Percentiles rank a stretch among this genome's conserved stretches.
phyloP scores from a whole-genome alignment of 2,888 invertebrate genomes.

The Isoperla grammatica region DNA sequence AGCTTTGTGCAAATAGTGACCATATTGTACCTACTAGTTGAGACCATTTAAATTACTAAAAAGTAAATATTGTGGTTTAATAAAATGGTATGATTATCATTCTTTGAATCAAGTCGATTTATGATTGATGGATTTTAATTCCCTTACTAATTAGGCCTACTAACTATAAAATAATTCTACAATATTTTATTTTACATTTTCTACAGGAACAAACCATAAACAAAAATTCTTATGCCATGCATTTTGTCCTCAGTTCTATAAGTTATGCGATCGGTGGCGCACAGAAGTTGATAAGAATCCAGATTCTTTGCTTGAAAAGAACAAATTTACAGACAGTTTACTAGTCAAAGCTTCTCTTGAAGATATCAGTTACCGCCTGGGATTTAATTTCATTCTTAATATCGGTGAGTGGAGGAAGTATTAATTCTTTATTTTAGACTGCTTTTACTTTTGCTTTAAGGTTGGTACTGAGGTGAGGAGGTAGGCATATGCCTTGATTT shows the following conservation, averaged over 20 bases:
- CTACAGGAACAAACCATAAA: conserved; percentile 42
- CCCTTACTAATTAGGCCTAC: no score
- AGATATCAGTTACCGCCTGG: conserved; percentile 55
- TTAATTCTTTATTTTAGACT: conserved; percentile 9
- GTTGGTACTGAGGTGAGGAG: no score
- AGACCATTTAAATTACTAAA: no score
- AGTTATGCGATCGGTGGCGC: conserved; percentile 66
- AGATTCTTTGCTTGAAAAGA: conserved; percentile 52
- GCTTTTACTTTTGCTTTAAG: no score
- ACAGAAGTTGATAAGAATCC: conserved; percentile 63
- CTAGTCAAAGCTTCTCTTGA: conserved; percentile 54
- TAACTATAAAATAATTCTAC: no score
- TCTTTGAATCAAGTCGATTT: no score
- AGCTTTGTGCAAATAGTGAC: no score
- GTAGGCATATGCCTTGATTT: no score
- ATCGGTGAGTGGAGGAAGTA: conserved; percentile 19
- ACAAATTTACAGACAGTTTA: conserved; percentile 49
- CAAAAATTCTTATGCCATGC: conserved; percentile 21
- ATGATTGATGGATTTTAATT: no score
- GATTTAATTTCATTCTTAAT: conserved; percentile 43
- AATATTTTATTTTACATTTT: conserved; percentile 25
- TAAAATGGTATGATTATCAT: no score
- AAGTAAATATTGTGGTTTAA: no score
- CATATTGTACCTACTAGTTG: no score
- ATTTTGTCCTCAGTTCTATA: conserved; percentile 63